Evolutionary conservation across 2,797 vertebrate species (phyloP).

Genomic region (Anabacerthia variegaticeps): DNA sequence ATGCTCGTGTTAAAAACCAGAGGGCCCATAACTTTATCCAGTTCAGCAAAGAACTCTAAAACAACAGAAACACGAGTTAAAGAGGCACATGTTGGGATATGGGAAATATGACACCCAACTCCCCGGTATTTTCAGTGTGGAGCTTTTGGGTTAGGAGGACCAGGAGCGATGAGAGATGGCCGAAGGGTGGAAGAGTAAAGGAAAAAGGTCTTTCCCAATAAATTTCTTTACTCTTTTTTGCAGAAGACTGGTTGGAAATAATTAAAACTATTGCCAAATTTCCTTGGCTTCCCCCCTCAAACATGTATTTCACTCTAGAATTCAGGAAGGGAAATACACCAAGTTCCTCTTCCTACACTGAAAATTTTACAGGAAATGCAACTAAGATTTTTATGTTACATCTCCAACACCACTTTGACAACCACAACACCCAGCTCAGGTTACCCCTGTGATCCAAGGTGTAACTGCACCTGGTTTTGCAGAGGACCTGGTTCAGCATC

Average conservation of each 20-base stretch:
- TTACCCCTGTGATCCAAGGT: rapidly evolving
- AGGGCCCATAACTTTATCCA: slow-evolving; percentile 97
- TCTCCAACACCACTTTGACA: neutral
- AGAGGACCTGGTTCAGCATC: neutral
- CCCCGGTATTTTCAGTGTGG: rapidly evolving
- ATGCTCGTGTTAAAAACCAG: slow-evolving; percentile 97
- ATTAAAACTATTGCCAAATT: neutral
- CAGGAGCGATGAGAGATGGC: neutral
- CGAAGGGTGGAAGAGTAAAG: neutral
- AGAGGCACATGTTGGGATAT: rapidly evolving
- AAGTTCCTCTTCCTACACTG: neutral
- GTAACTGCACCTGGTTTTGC: neutral
- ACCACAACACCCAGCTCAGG: neutral
- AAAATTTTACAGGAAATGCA: neutral
- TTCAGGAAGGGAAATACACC: neutral
- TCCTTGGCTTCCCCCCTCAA: neutral
- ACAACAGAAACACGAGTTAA: slow-evolving; percentile 67
- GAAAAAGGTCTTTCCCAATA: neutral
- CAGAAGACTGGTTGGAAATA: neutral
- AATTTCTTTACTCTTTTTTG: neutral
- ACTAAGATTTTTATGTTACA: neutral
- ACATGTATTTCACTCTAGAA: rapidly evolving
- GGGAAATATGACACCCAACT: neutral
- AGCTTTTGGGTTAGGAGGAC: neutral
- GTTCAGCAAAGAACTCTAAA: slow-evolving; percentile 94